Evolutionary conservation across 2,797 vertebrate genomes (phyloP), one percentile per base, ranked within the genome.

Genomic region (Scleropages formosus): DNA sequence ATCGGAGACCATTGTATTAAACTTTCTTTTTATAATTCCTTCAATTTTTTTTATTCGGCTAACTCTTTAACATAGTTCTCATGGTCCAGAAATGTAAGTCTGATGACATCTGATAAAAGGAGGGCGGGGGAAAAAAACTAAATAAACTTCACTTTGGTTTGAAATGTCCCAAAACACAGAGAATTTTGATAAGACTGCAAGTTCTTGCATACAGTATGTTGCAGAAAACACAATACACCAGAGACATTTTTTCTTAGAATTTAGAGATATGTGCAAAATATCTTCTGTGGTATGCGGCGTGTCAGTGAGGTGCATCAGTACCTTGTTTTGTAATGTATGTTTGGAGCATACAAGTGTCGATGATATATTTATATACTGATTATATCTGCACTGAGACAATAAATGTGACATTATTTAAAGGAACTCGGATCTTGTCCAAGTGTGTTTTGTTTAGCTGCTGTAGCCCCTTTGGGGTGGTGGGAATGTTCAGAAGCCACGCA

Each of bases 371-470:
- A 84, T 85, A 81, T 80, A 80, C 82, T 86, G 82, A 69, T 89
- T 68, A 82, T 86, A 85, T 89, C 80, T 88, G 82, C 87, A 80
- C 80, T 81, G 78, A 84, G 72, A 62, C 89, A 92, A 93, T 92
- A 91, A 91, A 91, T 89, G 80, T 87, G 74, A 84, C 81, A 69
- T 82, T 82, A 77, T 85, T 72, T 81, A 76, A 79, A 71, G 79
- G 78, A 80, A 63, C 75, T 67, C 13, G 75, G 72, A 78, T 26
- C 4, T 20, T 66, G 22, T 70, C 18, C 27, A 15, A 44, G 53
- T 8, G 18, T 68, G 11, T 82, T 53, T 62, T 75, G 75, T 26
- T 66, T 75, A 39, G 47, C 44, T 13, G 15, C 44, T 62, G 72
- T 69, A 31, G 26, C 22, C 27, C 22, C 64, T 11, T 26, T 56